Percentiles rank a stretch among this genome's conserved stretches.
Conservation (phyloP, 2,113 vertebrate genomes). For the Orientallactaga bullata region DNA sequence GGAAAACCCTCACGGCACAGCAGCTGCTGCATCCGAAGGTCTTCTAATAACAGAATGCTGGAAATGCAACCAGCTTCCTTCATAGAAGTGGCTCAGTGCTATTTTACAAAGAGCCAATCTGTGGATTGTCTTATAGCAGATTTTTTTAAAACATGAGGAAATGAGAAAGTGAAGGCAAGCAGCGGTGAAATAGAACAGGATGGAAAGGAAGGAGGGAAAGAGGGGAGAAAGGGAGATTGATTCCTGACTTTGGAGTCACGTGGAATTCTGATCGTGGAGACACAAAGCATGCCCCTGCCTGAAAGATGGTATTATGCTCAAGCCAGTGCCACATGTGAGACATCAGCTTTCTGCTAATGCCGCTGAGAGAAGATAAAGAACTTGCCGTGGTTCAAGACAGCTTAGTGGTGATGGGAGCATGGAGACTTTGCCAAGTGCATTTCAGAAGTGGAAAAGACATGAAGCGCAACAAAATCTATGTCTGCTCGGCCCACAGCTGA, state of each 20-base stretch:
- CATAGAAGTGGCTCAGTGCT: not conserved
- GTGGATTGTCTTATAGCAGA: not conserved
- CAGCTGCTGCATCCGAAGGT: not conserved
- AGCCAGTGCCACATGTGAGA: not conserved
- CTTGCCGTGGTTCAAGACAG: not conserved
- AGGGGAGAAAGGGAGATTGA: not conserved
- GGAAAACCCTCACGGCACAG: not conserved
- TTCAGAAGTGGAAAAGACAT: constrained; percentile 73
- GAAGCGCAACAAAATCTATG: constrained; percentile 56
- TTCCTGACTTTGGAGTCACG: not conserved
- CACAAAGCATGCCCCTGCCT: not conserved
- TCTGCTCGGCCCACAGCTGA: constrained; percentile 34
- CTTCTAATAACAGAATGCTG: not conserved
- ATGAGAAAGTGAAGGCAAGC: not conserved
- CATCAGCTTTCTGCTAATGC: constrained; percentile 42
- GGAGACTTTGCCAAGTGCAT: constrained; percentile 58
- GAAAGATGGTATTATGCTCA: not conserved
- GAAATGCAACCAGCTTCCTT: constrained; percentile 21
- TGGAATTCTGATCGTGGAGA: not conserved
- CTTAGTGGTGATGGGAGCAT: constrained; percentile 20
- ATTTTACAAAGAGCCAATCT: constrained; percentile 25
- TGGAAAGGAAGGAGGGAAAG: not conserved
- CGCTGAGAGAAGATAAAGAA: constrained; percentile 60
- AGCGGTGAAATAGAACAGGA: not conserved
- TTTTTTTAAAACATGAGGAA: not conserved